Conservation (phyloP, 2,797 vertebrate species). For the Brachyalestes nurse region DNA sequence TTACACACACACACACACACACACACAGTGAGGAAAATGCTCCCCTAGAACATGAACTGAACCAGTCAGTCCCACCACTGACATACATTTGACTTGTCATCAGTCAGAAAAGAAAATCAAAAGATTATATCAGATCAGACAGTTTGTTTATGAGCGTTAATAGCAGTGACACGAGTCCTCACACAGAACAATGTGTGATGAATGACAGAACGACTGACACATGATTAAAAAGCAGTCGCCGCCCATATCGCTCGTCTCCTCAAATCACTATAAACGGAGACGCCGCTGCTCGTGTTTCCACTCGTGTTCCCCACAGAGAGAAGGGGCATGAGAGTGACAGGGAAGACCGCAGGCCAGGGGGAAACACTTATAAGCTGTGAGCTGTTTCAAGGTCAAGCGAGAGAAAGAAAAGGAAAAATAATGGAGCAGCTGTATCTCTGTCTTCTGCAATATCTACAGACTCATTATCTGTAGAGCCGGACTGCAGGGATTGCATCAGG, state of each 20-base stretch:
- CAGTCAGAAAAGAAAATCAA: neutral
- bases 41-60: neutral
- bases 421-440: conserved; percentile 4
- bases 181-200: neutral
- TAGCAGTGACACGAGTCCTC: neutral
- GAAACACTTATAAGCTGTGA: conserved; percentile 4
- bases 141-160: neutral
- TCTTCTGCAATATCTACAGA: conserved; percentile 34
- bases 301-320: neutral
- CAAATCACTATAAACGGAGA: conserved; percentile 14
- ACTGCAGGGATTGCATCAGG: conserved; percentile 12
- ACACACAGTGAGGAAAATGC: neutral
- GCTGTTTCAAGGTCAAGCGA: conserved; percentile 43
- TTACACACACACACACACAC: neutral
- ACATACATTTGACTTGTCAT: neutral
- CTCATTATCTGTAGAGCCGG: conserved; percentile 36
- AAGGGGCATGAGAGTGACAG: neutral
- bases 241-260: no score
- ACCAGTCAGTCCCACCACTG: no score
- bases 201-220: neutral
- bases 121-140: neutral
- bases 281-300: neutral
- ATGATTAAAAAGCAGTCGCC: neutral
- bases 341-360: neutral
- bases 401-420: conserved; percentile 24